Base-by-base conservation (phyloP, 2,888 invertebrate species). In the Nephrotoma flavescens region DNA sequence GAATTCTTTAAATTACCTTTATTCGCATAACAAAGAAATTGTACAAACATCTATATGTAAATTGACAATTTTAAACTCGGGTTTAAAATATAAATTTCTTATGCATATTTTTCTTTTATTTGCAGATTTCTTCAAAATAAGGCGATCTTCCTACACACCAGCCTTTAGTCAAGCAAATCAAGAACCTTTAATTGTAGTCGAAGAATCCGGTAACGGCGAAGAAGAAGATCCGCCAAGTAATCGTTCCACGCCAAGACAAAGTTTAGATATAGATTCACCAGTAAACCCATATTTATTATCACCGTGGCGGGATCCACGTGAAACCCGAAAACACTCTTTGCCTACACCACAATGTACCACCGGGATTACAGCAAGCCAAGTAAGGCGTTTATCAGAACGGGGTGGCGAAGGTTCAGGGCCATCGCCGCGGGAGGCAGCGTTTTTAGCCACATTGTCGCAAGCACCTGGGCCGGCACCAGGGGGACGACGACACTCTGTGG, bases 291-390 rank as follows among this genome's bases (percentile, higher is more conserved):
- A 95, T 92, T 93, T 96, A 87, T 91, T 97, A 88, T 96, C 96
- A 2, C 97, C 97, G 0, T 96, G 95, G 93, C 93, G 95, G 86
- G 96, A 96, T 88, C 92, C 94, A 89, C 92, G 95, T 89, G 95
- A 95, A 89, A 94, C 95, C 9, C 93, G 97, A 89, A 97, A 97
- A 90, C 95, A 96, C 89, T 97, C 96, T 52, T 92, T 97, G 89
- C 97, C 97, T 1, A 96, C 96, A 1, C 95, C 96, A 1, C 95
- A 96, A 89, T 96, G 96, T 90, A 95, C 96, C 41, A 95, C 96
- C 88, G 97, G 97, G 87, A 96, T 96, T 87, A 97, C 96, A 83
- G 97, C 97, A 86, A 96, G 96, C 89, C 96, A 97, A 93, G 96
- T 96, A 87, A 94, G 97, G 41, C 94, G 97, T 31, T 92, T 97